Evolutionary conservation across 2,797 vertebrate genomes (phyloP).

Genomic region (Phylloscopus collybita): DNA sequence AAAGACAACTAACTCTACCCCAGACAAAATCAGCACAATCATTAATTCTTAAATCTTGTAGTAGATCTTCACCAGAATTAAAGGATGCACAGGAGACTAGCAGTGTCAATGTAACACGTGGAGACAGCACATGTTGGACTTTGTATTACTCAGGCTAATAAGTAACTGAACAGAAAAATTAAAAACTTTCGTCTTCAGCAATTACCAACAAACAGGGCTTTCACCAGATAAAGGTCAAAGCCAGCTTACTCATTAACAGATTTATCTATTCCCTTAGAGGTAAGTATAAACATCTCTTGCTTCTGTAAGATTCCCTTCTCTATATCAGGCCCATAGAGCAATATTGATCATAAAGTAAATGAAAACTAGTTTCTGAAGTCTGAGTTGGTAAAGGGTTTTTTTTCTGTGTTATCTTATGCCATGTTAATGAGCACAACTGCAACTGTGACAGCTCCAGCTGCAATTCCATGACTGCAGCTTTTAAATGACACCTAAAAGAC

Average conservation of each 20-base stretch:
- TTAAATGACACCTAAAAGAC: neutral
- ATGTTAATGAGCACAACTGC: neutral
- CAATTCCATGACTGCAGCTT: neutral
- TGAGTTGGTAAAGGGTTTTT: neutral
- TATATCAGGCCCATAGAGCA: neutral
- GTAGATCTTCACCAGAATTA: neutral
- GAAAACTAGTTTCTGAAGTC: neutral
- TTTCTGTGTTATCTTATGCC: neutral
- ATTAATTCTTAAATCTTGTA: neutral
- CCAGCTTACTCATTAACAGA: neutral
- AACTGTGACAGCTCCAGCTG: neutral
- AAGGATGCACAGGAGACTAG: neutral
- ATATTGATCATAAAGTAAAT: neutral
- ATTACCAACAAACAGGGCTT: neutral
- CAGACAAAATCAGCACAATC: neutral
- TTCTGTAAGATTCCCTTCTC: neutral
- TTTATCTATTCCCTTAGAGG: neutral
- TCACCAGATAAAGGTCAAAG: neutral
- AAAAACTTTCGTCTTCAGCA: neutral
- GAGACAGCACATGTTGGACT: neutral
- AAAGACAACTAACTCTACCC: neutral
- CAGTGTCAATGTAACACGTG: accelerated
- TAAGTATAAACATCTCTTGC: neutral
- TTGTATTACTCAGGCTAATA: neutral
- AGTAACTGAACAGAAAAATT: neutral